phyloP scores from a whole-genome alignment of 1,140 invertebrate species.

The Lysiphlebus fabarum region DNA sequence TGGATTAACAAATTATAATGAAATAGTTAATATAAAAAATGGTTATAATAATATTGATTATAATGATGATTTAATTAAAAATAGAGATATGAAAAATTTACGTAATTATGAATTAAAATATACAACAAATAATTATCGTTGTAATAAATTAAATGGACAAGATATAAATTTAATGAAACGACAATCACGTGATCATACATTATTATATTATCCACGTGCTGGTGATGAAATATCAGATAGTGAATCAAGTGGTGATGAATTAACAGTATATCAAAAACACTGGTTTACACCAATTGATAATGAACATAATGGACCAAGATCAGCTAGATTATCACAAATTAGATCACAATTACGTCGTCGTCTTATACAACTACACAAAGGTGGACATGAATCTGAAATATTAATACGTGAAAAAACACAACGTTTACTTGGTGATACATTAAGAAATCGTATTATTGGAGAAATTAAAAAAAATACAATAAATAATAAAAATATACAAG shows the following conservation, averaged over 20 bases:
- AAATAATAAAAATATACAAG: conserved; percentile 31
- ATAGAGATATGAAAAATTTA: conserved; percentile 28
- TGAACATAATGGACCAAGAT: conserved; percentile 42
- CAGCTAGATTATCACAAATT: conserved; percentile 54
- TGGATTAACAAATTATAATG: neutral
- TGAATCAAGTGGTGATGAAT: conserved; percentile 51
- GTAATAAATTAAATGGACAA: conserved; percentile 27
- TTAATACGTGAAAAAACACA: conserved; percentile 38
- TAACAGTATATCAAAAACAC: conserved; percentile 46
- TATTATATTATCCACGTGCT: conserved; percentile 50
- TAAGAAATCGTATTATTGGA: conserved; percentile 38
- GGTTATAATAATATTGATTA: neutral
- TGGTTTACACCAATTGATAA: conserved; percentile 40
- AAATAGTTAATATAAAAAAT: neutral
- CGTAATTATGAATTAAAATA: conserved; percentile 27
- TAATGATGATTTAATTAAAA: neutral
- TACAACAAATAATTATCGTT: neutral
- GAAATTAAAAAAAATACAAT: conserved; percentile 20
- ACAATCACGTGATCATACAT: conserved; percentile 46
- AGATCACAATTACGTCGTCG: conserved; percentile 58
- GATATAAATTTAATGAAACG: conserved; percentile 32
- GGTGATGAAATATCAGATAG: conserved; percentile 53
- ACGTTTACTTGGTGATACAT: conserved; percentile 41
- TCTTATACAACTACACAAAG: conserved; percentile 51
- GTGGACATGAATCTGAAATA: conserved; percentile 40